phyloP scores from a whole-genome alignment of 2,888 invertebrate genomes.

The Geotrupes spiniger region DNA sequence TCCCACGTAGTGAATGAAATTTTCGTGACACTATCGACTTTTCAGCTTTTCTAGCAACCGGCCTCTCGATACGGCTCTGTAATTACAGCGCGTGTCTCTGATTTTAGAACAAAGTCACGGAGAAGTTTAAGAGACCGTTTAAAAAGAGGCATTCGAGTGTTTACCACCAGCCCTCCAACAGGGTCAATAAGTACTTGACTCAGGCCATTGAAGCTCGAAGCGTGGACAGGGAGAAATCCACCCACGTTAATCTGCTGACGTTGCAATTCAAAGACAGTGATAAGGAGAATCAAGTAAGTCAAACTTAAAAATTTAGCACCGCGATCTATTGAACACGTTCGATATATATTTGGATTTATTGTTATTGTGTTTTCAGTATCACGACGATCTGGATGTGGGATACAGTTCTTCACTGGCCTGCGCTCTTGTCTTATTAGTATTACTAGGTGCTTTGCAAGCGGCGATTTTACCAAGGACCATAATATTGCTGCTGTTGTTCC shows the following conservation, averaged over 20 bases:
- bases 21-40: too few species aligned
- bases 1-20: too few species aligned
- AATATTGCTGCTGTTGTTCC: constrained; percentile 78
- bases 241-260: constrained; percentile 82
- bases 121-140: constrained; percentile 83
- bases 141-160: constrained; percentile 85
- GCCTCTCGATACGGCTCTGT: too few species aligned
- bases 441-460: constrained; percentile 75
- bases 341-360: too few species aligned
- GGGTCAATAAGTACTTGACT: constrained; percentile 88
- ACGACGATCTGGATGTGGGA: constrained; percentile 79
- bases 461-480: constrained; percentile 81
- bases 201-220: constrained; percentile 89
- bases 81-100: constrained; percentile 12
- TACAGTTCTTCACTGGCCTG: constrained; percentile 82
- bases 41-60: too few species aligned
- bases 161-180: constrained; percentile 85
- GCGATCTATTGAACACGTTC: too few species aligned
- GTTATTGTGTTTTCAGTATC: constrained; percentile 65
- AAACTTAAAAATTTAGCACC: too few species aligned
- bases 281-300: constrained; percentile 76
- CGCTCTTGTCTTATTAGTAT: constrained; percentile 70
- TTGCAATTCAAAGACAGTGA: constrained; percentile 80
- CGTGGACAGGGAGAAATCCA: constrained; percentile 85
- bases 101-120: constrained; percentile 76